Base-by-base conservation (phyloP, 1,140 invertebrate genomes). In the Diorhabda sublineata region DNA sequence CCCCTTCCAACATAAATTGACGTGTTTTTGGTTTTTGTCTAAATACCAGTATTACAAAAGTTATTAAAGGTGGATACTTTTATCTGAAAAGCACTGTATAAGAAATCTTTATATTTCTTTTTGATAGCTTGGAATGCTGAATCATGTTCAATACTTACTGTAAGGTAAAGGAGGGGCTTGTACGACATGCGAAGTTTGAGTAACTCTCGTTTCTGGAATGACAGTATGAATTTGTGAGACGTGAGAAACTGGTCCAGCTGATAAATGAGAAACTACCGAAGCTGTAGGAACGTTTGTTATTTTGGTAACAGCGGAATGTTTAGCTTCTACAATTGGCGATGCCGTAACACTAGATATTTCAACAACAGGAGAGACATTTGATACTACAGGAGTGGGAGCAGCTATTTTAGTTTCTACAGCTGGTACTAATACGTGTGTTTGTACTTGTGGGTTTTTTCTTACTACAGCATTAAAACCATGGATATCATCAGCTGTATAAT, bases 401-500 rank as follows among this genome's bases (percentile, higher is more conserved):
- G 80, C 78, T 63, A 75, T 72, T 42, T 74, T 70, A 52, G 76
- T 76, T 45, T 71, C 68, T 57, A 73, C 68, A 11, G 70, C 45
- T 47, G 76, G 67, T 69, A 74, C 69, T 5, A 75, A 45, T 41
- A 56, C 6, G 42, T 43, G 57, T 8, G 57, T 11, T n/a, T 41
- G 44, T 9, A 67, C 70, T 11, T 8, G 57, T 26, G 80, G 79
- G 52, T 77, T 75, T 61, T 76, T 76, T 58, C 75, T 74, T 61
- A 82, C 81, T 58, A 79, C 77, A 45, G 82, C 82, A 73, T 82
- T 80, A 78, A 83, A 84, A 67, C 83, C 83, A 67, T 83, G 82
- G 69, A 80, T 71, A 2, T 84, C 81, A 76, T 87, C 85, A 26
- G 86, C 85, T 4, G 87, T 87, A 78, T 90, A 89, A 71, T 88